A percentile compares a stretch with the other conserved stretches of the same genome.
Evolutionary conservation across 23 tunicate genomes (phyloP).

Genomic region (Styela clava): DNA sequence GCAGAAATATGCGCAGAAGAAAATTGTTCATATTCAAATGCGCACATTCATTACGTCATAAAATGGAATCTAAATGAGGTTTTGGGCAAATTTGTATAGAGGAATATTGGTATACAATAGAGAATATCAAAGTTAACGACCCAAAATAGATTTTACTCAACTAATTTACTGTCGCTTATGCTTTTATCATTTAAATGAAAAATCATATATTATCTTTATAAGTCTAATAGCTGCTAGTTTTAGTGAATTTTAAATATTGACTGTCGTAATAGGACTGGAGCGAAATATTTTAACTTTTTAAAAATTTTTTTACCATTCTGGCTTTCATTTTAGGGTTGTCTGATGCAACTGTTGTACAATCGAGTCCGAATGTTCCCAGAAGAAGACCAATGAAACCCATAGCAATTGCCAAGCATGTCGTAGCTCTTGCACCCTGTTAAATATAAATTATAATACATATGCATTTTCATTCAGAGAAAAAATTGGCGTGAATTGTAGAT

Average conservation of each 20-base stretch:
- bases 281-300: no score
- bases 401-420: conserved; percentile 43
- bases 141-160: no score
- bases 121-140: no score
- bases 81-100: neutral
- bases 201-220: no score
- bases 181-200: no score
- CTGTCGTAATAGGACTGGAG: no score
- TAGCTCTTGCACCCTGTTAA: conserved; percentile 63
- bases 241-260: no score
- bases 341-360: conserved; percentile 70
- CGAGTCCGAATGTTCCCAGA: conserved; percentile 46
- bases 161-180: no score
- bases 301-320: conserved; percentile 65
- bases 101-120: no score
- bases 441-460: neutral
- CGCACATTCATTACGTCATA: neutral
- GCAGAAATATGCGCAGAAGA: neutral
- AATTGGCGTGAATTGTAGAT: no score
- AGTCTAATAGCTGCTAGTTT: no score
- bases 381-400: conserved; percentile 50
- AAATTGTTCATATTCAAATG: neutral
- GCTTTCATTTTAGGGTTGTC: conserved; percentile 73
- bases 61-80: no score
- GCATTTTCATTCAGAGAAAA: neutral